These are phyloP conservation scores for Electrophaes corylata DNA, from an alignment of 2,888 invertebrate genomes.

Conservation along the genomic window DNA sequence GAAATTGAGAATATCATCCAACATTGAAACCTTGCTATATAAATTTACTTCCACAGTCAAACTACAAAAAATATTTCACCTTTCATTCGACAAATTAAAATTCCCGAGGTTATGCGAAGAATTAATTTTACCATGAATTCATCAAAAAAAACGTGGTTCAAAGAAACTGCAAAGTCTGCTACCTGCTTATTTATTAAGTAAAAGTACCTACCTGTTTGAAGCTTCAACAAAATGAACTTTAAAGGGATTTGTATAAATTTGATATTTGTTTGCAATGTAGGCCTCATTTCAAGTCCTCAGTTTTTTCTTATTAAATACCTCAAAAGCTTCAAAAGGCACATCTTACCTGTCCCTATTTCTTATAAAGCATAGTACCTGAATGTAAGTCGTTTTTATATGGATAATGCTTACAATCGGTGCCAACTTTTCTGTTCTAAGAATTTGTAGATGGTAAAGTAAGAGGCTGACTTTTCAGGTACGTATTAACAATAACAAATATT, in stretches of 20 bases:
- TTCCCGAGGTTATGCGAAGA: background rate
- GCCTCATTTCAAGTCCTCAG: slow-evolving; percentile 11
- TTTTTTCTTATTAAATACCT: slow-evolving; percentile 32
- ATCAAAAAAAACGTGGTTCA: slow-evolving; percentile 6
- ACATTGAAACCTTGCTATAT: too few relatives aligned
- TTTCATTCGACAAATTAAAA: too few relatives aligned
- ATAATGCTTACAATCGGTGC: slow-evolving; percentile 20
- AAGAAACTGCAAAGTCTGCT: slow-evolving; percentile 17
- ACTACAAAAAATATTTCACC: too few relatives aligned
- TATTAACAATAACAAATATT: background rate
- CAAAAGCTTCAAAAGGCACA: slow-evolving; percentile 36
- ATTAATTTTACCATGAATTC: slow-evolving; percentile 9
- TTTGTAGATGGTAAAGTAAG: background rate
- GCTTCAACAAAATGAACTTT: slow-evolving; percentile 15
- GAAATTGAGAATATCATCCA: too few relatives aligned
- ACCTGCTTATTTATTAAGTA: slow-evolving; percentile 23
- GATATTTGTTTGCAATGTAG: slow-evolving; percentile 23
- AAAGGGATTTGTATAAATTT: slow-evolving; percentile 7
- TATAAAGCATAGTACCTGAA: slow-evolving; percentile 34
- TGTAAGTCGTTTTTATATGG: slow-evolving; percentile 28
- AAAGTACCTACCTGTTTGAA: slow-evolving; percentile 5
- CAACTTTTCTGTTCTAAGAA: slow-evolving; percentile 4
- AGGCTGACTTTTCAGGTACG: background rate
- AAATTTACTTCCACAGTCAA: too few relatives aligned
- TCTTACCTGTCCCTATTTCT: slow-evolving; percentile 35